Evolutionary conservation across 2,888 invertebrate species (phyloP), one percentile per base, ranked within the genome.

Genomic region (Ellobium chinense): DNA sequence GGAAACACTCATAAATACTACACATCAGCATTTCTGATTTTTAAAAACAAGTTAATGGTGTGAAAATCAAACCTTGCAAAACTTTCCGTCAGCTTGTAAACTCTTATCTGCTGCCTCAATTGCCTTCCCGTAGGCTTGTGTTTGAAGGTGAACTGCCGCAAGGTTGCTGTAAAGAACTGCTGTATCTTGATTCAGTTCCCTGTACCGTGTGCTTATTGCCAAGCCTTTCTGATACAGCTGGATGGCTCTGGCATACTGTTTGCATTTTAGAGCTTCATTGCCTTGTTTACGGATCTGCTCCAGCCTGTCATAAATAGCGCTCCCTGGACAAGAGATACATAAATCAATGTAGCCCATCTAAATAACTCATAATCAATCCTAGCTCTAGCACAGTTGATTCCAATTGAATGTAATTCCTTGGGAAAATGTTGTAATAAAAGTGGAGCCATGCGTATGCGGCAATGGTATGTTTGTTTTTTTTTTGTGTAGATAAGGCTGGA

Each of bases 121-220:
- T 0, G 70, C 70, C 5, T 70, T 31, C n/a, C 21, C 4, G 27
- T 60, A 70, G n/a, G n/a, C 62, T 46, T 78, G 24, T 4, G 34
- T 60, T 9, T 62, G 31, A n/a, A 70, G 14, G 46, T 69, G 34
- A 31, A 73, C 80, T 12, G 82, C 73, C 18, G 82, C 76, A 76
- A 82, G 77, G 63, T 80, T 82, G 77, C 73, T 82, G 79, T 77
- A 60, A 9, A 82, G 73, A 21, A 80, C 14, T 12, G 82, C 75
- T 37, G 39, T 21, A 54, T 82, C 72, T 14, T 21, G 31, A 2
- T 29, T 9, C 72, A 80, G 58, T n/a, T 4, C 4, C 58, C 37
- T 66, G 24, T 34, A 72, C 21, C 65, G 73, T n/a, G 14, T 21
- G 18, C 29, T 18, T 2, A 82, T 80, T 4, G 5, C 14, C 9